A percentile compares a stretch with the other conserved stretches of the same genome.
These are phyloP conservation scores for Cephus runcator DNA, from an alignment of 2,888 invertebrate genomes.

Conservation along the genomic window DNA sequence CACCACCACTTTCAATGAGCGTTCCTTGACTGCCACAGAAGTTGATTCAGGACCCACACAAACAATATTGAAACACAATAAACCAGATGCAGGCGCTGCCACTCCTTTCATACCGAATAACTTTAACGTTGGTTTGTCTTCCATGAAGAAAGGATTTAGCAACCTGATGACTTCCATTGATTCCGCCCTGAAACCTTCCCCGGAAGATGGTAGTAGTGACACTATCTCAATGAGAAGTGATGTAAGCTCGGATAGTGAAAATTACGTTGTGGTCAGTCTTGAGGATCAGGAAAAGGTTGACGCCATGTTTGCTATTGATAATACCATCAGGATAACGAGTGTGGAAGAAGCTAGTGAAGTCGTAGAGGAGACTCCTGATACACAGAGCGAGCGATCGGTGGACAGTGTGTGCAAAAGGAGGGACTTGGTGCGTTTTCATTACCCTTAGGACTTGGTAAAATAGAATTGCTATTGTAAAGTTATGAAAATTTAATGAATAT, in stretches of 20 bases:
- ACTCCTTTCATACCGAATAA: conserved; percentile 59
- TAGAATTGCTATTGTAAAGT: conserved; percentile 11
- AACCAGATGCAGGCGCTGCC: conserved; percentile 24
- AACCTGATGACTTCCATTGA: conserved; percentile 87
- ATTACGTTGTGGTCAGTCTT: conserved; percentile 81
- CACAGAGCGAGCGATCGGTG: conserved; percentile 85
- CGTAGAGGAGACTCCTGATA: conserved; percentile 79
- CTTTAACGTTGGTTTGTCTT: conserved; percentile 72
- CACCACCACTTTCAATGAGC: neutral
- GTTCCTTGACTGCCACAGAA: neutral
- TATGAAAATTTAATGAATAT: neutral
- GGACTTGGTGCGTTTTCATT: conserved; percentile 73
- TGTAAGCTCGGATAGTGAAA: conserved; percentile 88
- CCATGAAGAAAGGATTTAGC: conserved; percentile 86
- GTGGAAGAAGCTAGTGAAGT: conserved; percentile 90
- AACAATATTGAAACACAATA: neutral
- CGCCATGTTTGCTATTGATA: conserved; percentile 65
- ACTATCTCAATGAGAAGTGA: conserved; percentile 83
- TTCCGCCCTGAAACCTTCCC: conserved; percentile 78
- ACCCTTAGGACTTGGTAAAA: neutral
- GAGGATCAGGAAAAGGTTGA: conserved; percentile 72
- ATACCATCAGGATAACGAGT: conserved; percentile 54
- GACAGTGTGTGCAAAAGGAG: conserved; percentile 82
- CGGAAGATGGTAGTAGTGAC: conserved; percentile 81
- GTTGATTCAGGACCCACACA: neutral